These are phyloP conservation scores for Siniperca scherzeri DNA, from an alignment of 2,797 vertebrate genomes.

Conservation along the genomic window DNA sequence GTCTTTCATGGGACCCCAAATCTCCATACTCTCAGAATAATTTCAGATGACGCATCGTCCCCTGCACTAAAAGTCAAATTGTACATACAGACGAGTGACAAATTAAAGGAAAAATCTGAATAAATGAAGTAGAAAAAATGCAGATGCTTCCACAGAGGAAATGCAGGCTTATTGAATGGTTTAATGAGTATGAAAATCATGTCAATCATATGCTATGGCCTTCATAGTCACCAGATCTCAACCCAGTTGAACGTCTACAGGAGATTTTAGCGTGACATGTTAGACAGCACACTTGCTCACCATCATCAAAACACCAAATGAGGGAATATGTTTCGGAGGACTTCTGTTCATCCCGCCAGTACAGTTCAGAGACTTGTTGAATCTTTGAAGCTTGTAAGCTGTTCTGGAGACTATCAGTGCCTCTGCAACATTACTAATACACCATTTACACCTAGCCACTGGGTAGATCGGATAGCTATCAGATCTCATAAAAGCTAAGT, in stretches of 20 bases:
- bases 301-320: background rate
- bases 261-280: background rate
- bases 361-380: conserved; percentile 2
- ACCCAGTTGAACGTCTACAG: background rate
- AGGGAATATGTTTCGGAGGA: background rate
- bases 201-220: background rate
- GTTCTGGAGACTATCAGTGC: background rate
- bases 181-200: background rate
- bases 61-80: background rate
- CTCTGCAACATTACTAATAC: background rate
- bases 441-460: background rate
- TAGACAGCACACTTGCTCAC: background rate
- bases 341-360: too few relatives aligned
- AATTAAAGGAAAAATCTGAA: background rate
- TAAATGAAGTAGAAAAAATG: background rate
- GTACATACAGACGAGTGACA: background rate
- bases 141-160: background rate
- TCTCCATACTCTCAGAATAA: conserved; percentile 32
- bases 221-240: background rate
- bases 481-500: background rate
- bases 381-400: conserved; percentile 3
- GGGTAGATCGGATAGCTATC: background rate
- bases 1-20: conserved; percentile 27
- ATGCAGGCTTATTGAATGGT: background rate
- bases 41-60: background rate